phyloP scores from a whole-genome alignment of 1,140 invertebrate genomes.

The Oryctes rhinoceros region DNA sequence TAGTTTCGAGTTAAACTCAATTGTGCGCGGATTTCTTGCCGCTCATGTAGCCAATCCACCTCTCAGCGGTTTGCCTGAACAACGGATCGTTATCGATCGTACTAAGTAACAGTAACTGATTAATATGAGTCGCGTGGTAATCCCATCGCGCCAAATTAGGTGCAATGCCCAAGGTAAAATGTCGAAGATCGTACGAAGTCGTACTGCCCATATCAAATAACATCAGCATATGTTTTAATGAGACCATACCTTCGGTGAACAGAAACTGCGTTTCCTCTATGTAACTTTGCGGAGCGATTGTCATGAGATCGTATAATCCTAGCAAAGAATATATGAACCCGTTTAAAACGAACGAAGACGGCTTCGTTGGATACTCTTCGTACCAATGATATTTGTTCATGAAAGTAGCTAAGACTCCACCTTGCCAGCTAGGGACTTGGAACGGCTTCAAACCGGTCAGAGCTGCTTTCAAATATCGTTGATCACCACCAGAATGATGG shows the following conservation, averaged over 20 bases:
- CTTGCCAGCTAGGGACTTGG: constrained; percentile 71
- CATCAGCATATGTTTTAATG: constrained; percentile 88
- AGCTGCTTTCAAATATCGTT: constrained; percentile 82
- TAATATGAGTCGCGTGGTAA: constrained; percentile 98
- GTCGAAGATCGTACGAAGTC: constrained; percentile 96
- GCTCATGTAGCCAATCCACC: constrained; percentile 96
- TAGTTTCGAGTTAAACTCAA: constrained; percentile 60
- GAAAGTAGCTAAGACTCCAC: constrained; percentile 83
- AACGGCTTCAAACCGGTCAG: constrained; percentile 83
- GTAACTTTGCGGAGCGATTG: constrained; percentile 68
- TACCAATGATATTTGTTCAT: constrained; percentile 87
- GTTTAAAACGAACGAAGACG: constrained; percentile 95
- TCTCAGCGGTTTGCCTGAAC: constrained; percentile 83
- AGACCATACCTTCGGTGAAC: constrained; percentile 86
- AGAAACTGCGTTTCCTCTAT: constrained; percentile 76
- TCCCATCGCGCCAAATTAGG: constrained; percentile 96
- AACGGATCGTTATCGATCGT: constrained; percentile 88
- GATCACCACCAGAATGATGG: constrained; percentile 78
- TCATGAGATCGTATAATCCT: constrained; percentile 92
- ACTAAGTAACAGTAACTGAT: constrained; percentile 89
- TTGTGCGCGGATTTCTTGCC: constrained; percentile 94
- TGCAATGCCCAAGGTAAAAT: constrained; percentile 86
- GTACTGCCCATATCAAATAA: constrained; percentile 96
- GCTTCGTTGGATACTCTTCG: constrained; percentile 97
- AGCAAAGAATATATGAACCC: constrained; percentile 98